Base-by-base conservation (phyloP, 2,797 vertebrate species). In the Naso thynnoides region DNA sequence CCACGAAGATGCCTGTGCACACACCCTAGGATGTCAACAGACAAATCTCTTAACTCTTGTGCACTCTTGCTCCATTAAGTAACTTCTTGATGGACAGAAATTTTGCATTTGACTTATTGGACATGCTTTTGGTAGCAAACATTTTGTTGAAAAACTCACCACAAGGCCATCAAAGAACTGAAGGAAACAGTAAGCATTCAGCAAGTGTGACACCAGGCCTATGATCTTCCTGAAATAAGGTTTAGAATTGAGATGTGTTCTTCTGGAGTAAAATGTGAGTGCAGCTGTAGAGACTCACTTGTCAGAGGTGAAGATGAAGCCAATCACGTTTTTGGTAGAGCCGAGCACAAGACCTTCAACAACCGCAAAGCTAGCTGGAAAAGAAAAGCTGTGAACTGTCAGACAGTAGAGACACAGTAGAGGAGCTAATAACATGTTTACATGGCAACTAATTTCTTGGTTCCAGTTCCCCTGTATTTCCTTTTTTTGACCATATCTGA, bases 301-400 rank as follows among this genome's bases (percentile, higher is more conserved):
- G 38, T 98, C 96, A 0, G 33, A 77, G n/a, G 96, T 98, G 75
- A 98, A 98, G 57, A 97, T 87, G 39, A 85, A 92, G 9, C 95
- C 96, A 78, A 97, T 90, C 49, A 95, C 65, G 0, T 93, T 81
- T 90, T 94, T 97, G 0, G 91, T 60, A 6, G 88, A 73, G 27
- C 41, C 85, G 8, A 95, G 87, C 19, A 92, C 72, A n/a, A 90
- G 1, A 42, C 91, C 91, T 78, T 96, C 79, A 71, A 95, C 8
- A 10, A 94, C 55, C 7, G 88, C 90, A 69, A 94, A 38, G 33
- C 77, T 66, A 59, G 78, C 94, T 95, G 78, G 2, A 77, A 77
- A 75, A 56, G 1, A 69, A 29, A 8, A 53, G 41, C 14, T 27
- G 15, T 24, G 0, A 60, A 45, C 3, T 66, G 26, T 29, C 21